Conservation (phyloP, 2,797 vertebrate genomes). For the Graptemys geographica region DNA sequence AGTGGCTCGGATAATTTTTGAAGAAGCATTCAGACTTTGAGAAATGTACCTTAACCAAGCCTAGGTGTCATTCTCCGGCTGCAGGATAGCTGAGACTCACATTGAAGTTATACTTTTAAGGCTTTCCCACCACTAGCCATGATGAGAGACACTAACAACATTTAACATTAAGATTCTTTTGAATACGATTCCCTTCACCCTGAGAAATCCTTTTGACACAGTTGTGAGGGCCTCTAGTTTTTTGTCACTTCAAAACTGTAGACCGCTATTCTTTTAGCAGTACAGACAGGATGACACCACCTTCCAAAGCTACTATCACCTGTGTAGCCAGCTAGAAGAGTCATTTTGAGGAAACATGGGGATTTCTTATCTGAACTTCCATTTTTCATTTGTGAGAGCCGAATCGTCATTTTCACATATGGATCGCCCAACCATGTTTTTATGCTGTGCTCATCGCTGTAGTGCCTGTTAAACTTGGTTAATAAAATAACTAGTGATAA, state of each 20-base stretch:
- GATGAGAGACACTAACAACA: fast-evolving
- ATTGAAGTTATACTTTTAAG: fast-evolving
- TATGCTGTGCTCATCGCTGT: background rate
- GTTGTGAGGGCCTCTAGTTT: background rate
- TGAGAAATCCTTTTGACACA: background rate
- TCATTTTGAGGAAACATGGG: fast-evolving
- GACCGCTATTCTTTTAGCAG: fast-evolving
- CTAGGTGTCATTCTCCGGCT: background rate
- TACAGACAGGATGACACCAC: background rate
- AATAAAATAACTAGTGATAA: background rate
- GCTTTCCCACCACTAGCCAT: background rate
- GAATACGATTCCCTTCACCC: background rate
- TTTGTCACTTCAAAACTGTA: background rate
- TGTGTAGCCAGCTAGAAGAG: background rate
- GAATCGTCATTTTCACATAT: background rate
- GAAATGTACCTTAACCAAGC: background rate
- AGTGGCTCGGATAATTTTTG: background rate
- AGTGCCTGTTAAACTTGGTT: background rate
- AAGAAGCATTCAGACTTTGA: background rate
- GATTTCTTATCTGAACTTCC: background rate
- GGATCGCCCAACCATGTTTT: background rate
- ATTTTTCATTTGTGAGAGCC: background rate
- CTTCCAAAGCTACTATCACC: fast-evolving
- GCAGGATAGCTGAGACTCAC: background rate
- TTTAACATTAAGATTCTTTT: background rate